Base-by-base conservation (phyloP, 2,888 invertebrate species). In the Temnothorax unifasciatus region DNA sequence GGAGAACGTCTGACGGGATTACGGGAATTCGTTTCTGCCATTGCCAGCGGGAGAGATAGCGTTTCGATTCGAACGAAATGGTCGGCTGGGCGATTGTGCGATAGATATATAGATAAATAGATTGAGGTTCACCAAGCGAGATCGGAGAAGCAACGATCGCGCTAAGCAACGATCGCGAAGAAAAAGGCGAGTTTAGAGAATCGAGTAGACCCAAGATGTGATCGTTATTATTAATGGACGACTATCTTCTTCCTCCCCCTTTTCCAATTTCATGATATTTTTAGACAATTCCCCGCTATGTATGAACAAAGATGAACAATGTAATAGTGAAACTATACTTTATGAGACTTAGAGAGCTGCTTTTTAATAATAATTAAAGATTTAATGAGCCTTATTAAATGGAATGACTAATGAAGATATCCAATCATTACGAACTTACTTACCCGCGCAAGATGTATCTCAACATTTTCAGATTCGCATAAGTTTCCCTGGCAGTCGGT, bases 221-320 rank as follows among this genome's bases (percentile, higher is more conserved):
- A 87, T 87, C 86, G 85, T 91, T 88, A 86, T 85, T 87, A 77
- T 85, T 83, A 87, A 86, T 88, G 83, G 86, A 87, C 86, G 81
- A 76, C 77, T 81, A 79, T 63, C 84, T 76, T 29, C 11, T 21
- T 34, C 29, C 25, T 34, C 66, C 54, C 4, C 6, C 15, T 5
- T 54, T 44, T 2, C 11, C 44, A n/a, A 11, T 73, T 50, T 6
- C 29, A 21, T 29, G 29, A 41, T 73, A 41, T 41, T 41, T 15
- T 13, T 18, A 21, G 13, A 6, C 3, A 77, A 57, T n/a, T 54
- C 4, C 41, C 13, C 6, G 18, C 25, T 4, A 50, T 8, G 15
- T 41, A 41, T 76, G 41, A 47, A 5, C 66, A 41, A 66, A 15
- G 44, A 25, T 13, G 13, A 52, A 44, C 41, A 41, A 57, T 59